Evolutionary conservation across 2,113 vertebrate species (phyloP), one percentile per base, ranked within the genome.

Genomic region (Carassius auratus): DNA sequence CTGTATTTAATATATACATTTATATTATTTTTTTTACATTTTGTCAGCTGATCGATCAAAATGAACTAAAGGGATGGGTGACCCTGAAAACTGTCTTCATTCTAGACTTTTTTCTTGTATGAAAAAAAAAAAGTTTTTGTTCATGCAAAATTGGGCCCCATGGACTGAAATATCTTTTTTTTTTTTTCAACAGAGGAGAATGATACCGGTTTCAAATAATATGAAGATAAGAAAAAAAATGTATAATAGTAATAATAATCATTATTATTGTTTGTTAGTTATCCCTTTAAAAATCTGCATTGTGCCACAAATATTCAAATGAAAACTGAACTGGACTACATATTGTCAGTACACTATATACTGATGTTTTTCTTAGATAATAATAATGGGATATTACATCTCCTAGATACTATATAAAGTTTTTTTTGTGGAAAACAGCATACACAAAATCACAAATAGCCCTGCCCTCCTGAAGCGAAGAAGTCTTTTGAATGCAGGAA

Each of bases 401-500:
- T 12, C 4, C 75, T 55, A 17, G 14, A 52, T 23, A 52, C n/a
- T 4, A 75, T 75, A 42, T 5, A 73, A 73, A n/a, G 45, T 3
- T 1, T 8, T 8, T 30, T 30, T 19, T 19, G 30, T 38, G 33
- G 17, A 38, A 38, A 71, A 38, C 33, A 38, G 8, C 33, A 69
- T 17, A 69, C 17, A 14, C 2, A 14, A 3, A 77, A 81, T 84
- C 50, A 84, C 81, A 75, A 85, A 81, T 55, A 45, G 69, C 79
- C 83, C 85, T 59, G 52, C 8, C 55, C 52, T 77, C 23, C 55
- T 78, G 30, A 59, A 59, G 19, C n/a, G 30, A 57, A 36, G 8
- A 59, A 59, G 52, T 88, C 57, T 81, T 42, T 19, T 68, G 48
- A 85, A 64, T 10, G 10, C 73, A 86, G 66, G 59, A 64, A 10